Evolutionary conservation across 2,797 vertebrate species (phyloP).

Genomic region (Alectoris magna): DNA sequence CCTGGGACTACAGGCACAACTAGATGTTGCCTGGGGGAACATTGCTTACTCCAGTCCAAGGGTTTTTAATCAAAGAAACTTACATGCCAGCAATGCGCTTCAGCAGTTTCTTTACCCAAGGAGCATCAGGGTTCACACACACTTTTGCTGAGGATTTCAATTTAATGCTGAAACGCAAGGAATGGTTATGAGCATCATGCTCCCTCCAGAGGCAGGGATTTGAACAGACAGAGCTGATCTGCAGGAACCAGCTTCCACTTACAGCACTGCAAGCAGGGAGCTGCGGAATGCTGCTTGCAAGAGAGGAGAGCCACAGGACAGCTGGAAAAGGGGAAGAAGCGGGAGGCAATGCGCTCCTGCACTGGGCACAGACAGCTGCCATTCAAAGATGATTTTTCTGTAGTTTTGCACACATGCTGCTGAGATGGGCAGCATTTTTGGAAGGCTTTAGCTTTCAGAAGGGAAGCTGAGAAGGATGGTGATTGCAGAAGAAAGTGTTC

Average conservation of each 20-base stretch:
- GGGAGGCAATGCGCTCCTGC: accelerated
- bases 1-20: accelerated
- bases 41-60: not conserved
- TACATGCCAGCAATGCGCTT: conserved; percentile 63
- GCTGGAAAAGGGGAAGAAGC: not conserved
- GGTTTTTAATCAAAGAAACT: not conserved
- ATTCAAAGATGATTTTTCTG: not conserved
- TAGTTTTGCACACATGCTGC: not conserved
- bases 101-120: conserved; percentile 67
- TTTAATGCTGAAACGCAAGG: conserved; percentile 47
- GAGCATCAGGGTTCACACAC: conserved; percentile 40
- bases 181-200: not conserved
- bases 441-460: not conserved
- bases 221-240: not conserved
- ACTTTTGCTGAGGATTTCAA: conserved; percentile 20
- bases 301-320: accelerated
- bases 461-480: accelerated
- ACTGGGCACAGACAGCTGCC: accelerated
- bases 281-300: not conserved
- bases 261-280: accelerated
- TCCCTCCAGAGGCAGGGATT: not conserved
- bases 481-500: accelerated
- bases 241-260: accelerated
- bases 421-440: not conserved
- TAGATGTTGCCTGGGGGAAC: not conserved